phyloP scores from a whole-genome alignment of 1,140 invertebrate species.

The Hyles euphorbiae region DNA sequence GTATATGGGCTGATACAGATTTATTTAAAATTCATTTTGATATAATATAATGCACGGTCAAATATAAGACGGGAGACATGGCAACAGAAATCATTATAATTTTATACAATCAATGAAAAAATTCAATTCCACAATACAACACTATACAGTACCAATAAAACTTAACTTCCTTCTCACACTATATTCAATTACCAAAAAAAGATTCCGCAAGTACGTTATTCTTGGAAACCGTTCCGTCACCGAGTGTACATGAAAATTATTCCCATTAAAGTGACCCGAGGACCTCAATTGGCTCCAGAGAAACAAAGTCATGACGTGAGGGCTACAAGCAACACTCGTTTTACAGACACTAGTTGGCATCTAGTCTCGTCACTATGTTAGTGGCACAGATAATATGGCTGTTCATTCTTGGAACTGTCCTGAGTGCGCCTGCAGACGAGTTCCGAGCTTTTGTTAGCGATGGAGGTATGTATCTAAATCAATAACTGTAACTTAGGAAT shows the following conservation, averaged over 20 bases:
- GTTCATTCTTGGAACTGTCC: constrained; percentile 32
- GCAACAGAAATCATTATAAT: too few relatives aligned
- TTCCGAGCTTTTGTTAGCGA: constrained; percentile 35
- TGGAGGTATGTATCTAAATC: constrained; percentile 35
- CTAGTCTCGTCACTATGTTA: constrained; percentile 26
- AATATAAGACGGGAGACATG: too few relatives aligned
- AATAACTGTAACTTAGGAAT: too few relatives aligned
- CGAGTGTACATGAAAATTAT: constrained; percentile 55
- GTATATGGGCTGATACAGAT: too few relatives aligned
- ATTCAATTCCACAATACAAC: too few relatives aligned
- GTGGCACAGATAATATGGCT: constrained; percentile 26
- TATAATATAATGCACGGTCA: too few relatives aligned
- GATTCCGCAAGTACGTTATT: background rate
- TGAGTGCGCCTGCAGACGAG: constrained; percentile 39
- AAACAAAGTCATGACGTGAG: constrained; percentile 40
- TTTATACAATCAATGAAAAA: too few relatives aligned
- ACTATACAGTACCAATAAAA: too few relatives aligned
- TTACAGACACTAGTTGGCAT: constrained; percentile 4
- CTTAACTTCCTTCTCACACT: too few relatives aligned
- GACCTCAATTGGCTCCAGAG: constrained; percentile 58
- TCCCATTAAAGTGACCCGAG: constrained; percentile 51
- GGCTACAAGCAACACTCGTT: constrained; percentile 49
- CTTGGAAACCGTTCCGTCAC: constrained; percentile 10
- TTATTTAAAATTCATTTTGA: too few relatives aligned
- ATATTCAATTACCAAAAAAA: too few relatives aligned